Percentiles rank a stretch among this genome's conserved stretches.
Conservation (phyloP, 2,113 vertebrate species). For the Azemiops feae region DNA sequence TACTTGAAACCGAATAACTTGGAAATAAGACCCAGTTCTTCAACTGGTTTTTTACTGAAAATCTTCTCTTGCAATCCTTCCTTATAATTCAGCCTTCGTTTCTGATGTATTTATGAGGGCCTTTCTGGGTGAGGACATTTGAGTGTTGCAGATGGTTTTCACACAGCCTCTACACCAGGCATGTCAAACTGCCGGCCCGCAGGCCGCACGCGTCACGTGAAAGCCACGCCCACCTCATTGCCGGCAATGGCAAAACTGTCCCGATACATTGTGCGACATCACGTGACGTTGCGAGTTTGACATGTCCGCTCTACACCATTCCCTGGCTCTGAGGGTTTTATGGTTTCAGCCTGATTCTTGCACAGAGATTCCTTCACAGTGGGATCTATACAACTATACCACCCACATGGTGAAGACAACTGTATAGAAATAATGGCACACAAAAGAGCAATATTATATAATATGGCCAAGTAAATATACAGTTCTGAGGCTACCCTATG, state of each 20-base stretch:
- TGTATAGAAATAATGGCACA: neutral
- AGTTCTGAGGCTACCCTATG: neutral
- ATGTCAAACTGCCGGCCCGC: too few species aligned
- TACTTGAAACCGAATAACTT: neutral
- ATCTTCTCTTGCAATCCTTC: neutral
- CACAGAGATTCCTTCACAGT: neutral
- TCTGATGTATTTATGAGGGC: neutral
- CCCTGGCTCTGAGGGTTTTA: neutral
- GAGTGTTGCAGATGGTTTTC: too few species aligned
- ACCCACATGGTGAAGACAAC: neutral
- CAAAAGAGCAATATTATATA: neutral
- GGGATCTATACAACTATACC: neutral
- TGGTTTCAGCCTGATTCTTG: neutral
- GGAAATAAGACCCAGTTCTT: neutral
- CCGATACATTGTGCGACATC: too few species aligned
- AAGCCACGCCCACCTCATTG: too few species aligned
- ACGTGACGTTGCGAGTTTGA: too few species aligned
- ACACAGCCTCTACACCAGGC: neutral
- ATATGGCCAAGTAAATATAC: neutral
- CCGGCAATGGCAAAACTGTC: too few species aligned
- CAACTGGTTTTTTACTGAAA: neutral
- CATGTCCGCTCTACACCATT: neutral
- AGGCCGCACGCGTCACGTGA: too few species aligned
- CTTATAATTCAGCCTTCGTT: neutral
- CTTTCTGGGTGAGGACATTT: neutral